Base-by-base conservation (phyloP, 2,797 vertebrate genomes). In the Cynodonichthys magdalenae region DNA sequence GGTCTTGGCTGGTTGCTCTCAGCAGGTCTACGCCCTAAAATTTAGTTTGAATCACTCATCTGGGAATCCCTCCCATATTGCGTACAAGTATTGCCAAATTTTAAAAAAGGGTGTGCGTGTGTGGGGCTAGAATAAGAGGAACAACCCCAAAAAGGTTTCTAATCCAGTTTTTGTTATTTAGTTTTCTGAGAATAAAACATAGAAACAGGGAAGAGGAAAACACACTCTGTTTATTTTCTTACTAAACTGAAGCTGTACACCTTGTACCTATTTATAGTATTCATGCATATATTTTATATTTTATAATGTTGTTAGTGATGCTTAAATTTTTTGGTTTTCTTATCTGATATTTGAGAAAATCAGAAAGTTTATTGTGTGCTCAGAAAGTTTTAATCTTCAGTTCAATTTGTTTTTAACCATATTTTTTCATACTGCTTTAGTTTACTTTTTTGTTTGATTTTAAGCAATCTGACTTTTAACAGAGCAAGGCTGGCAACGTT, bases 1-100 rank as follows among this genome's bases (percentile, higher is more conserved):
- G 51, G n/a, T 47, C 45, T 68, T 56, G 48, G 45, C 17, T 48
- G 45, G 56, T 78, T 50, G 75, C 34, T 75, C 15, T 47, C 56
- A 39, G 76, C 69, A 27, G 41, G 34, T 77, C 71, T 80, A 81
- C 69, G 51, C 69, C 63, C 65, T 69, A 65, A 63, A 69, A 80
- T 69, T 75, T 77, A 39, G 63, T 79, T 29, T 14, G 55, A 51
- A 66, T 89, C 61, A 63, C 65, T 84, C 74, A 75, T 66, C 47
- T 60, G 31, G 80, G 80, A 88, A 79, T 90, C 66, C 82, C 69
- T 66, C 61, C 72, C 68, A 63, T 29, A 69, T 47, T 77, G 53
- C 80, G 69, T 77, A 55, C 58, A 67, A 19, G 15, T 56, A 55
- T 59, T 81, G 77, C 76, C 77, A 87, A 71, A 49, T 71, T 24